phyloP scores from a whole-genome alignment of 2,113 vertebrate genomes.

The Seriola dumerili region DNA sequence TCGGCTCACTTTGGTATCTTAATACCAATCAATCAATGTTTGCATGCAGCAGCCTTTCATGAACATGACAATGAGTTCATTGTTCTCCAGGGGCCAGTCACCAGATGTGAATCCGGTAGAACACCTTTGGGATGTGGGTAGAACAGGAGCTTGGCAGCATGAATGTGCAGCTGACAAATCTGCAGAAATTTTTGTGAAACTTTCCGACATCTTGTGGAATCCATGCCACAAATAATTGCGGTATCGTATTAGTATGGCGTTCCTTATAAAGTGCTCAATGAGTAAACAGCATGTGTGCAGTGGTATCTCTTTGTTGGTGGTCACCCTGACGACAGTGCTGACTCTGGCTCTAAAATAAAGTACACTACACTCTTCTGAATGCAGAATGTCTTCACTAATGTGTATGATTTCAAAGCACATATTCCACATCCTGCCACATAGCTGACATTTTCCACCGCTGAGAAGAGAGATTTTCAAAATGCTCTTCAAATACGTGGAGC shows the following conservation, averaged over 20 bases:
- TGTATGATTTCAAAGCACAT: not conserved
- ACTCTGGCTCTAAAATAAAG: not conserved
- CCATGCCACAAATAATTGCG: not conserved
- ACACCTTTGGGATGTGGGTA: too few relatives aligned
- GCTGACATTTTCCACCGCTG: not conserved
- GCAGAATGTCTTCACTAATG: not conserved
- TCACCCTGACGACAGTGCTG: conserved; percentile 23
- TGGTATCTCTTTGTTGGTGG: not conserved
- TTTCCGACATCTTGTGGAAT: not conserved
- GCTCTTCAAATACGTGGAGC: not conserved
- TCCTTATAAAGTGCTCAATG: not conserved
- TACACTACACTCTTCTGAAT: not conserved
- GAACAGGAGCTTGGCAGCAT: too few relatives aligned
- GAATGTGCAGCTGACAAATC: too few relatives aligned
- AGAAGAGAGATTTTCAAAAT: not conserved
- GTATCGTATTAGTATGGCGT: not conserved
- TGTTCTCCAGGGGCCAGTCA: too few relatives aligned
- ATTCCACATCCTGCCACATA: not conserved
- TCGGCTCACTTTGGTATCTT: too few relatives aligned
- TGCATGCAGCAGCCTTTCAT: too few relatives aligned
- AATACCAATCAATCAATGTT: too few relatives aligned
- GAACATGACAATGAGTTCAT: too few relatives aligned
- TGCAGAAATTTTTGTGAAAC: too few relatives aligned
- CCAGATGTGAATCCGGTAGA: too few relatives aligned
- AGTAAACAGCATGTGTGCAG: not conserved